These are phyloP conservation scores for Leptestheria dahalacensis DNA, from an alignment of 1,140 invertebrate species.

Conservation along the genomic window DNA sequence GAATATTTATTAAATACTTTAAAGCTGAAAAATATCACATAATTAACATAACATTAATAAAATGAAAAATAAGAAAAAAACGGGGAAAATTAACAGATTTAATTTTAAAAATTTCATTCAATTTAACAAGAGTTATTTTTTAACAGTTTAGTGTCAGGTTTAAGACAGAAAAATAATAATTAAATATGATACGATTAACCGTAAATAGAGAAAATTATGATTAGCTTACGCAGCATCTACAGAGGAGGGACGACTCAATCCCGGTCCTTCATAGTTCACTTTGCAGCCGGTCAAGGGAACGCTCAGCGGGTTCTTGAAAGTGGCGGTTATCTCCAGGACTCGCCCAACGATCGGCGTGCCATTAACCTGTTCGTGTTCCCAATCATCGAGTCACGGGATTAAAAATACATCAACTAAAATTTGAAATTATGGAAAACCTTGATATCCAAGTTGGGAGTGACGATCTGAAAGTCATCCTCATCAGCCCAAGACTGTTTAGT, in stretches of 20 bases:
- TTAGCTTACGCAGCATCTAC: slow-evolving; percentile 32
- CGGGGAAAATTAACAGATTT: too few relatives aligned
- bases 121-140: slow-evolving; percentile 1
- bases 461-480: slow-evolving; percentile 55
- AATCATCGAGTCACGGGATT: neutral
- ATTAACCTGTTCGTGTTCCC: slow-evolving; percentile 35
- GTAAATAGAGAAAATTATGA: too few relatives aligned
- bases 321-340: slow-evolving; percentile 36
- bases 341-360: slow-evolving; percentile 37
- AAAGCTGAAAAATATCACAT: too few relatives aligned
- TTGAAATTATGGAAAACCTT: slow-evolving; percentile 20
- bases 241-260: slow-evolving; percentile 39
- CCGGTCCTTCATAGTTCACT: slow-evolving; percentile 50
- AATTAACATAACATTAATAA: too few relatives aligned
- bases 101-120: slow-evolving; percentile 7
- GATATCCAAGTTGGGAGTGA: slow-evolving; percentile 48
- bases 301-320: slow-evolving; percentile 52
- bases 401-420: neutral
- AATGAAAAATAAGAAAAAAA: slow-evolving; percentile 5
- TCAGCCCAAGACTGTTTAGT: slow-evolving; percentile 57
- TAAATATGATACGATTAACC: too few relatives aligned
- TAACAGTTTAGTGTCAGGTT: too few relatives aligned
- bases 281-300: slow-evolving; percentile 41
- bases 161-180: too few relatives aligned
- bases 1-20: too few relatives aligned